Conservation (phyloP, 1,140 invertebrate genomes). For the Galendromus occidentalis region DNA sequence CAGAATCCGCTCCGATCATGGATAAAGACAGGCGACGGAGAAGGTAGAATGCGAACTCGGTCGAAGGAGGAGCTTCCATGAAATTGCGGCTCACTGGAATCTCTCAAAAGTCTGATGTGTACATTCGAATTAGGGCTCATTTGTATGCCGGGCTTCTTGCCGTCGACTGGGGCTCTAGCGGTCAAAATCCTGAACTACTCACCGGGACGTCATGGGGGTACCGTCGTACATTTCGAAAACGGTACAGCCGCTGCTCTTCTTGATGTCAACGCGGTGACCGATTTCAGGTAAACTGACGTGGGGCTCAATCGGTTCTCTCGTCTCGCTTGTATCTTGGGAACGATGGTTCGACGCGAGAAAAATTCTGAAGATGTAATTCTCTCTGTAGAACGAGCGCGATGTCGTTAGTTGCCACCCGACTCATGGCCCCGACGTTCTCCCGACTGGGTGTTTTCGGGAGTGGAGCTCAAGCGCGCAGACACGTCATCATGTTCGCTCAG, state of each 20-base stretch:
- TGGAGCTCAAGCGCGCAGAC: neutral
- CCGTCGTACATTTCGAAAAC: neutral
- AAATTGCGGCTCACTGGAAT: neutral
- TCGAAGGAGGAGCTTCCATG: neutral
- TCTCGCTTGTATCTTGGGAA: too few species aligned
- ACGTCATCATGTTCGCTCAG: neutral
- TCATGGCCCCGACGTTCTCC: neutral
- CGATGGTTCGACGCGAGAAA: too few species aligned
- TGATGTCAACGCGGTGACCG: neutral
- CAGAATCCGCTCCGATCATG: neutral
- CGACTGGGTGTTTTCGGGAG: neutral
- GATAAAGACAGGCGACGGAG: neutral
- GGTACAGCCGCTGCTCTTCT: neutral
- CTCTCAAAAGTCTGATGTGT: neutral
- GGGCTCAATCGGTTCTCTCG: too few species aligned
- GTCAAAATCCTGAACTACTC: neutral
- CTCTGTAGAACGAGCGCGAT: neutral
- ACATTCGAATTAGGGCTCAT: neutral
- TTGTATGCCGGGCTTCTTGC: neutral
- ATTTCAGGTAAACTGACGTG: neutral
- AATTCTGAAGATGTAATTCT: too few species aligned
- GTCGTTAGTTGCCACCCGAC: neutral
- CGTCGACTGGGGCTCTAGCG: neutral
- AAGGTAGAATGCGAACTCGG: neutral
- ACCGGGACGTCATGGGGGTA: neutral